Conservation (phyloP, 1,140 invertebrate species). For the Rhopalosiphum padi region DNA sequence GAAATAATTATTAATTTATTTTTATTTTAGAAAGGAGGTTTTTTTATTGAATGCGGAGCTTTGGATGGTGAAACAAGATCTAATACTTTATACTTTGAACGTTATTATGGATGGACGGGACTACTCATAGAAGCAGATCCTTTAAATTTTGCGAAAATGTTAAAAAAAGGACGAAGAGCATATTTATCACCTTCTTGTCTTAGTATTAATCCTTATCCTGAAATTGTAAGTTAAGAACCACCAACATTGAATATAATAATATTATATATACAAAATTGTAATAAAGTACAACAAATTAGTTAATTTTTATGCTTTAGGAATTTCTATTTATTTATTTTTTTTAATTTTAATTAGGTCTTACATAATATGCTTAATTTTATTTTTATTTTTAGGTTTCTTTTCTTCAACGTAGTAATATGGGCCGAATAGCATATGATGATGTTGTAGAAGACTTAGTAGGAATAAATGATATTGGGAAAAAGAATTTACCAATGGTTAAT, state of each 20-base stretch:
- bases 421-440: constrained; percentile 62
- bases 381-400: constrained; percentile 63
- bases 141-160: constrained; percentile 65
- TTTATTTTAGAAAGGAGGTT: constrained; percentile 64
- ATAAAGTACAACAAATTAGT: not conserved
- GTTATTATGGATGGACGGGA: constrained; percentile 65
- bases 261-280: not conserved
- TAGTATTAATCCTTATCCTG: constrained; percentile 64
- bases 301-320: not conserved
- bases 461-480: constrained; percentile 43
- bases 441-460: constrained; percentile 46
- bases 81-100: constrained; percentile 67
- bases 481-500: constrained; percentile 59
- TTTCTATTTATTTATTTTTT: not conserved
- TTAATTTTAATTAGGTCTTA: not conserved
- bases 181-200: constrained; percentile 65
- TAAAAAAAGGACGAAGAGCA: constrained; percentile 64
- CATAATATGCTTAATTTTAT: not conserved
- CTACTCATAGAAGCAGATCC: constrained; percentile 68
- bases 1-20: constrained; percentile 35
- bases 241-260: not conserved
- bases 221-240: constrained; percentile 62
- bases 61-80: constrained; percentile 67
- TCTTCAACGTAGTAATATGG: constrained; percentile 63
- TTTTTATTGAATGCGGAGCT: constrained; percentile 68